Conservation (phyloP, 2,113 vertebrate genomes). For the Barnardius zonarius region DNA sequence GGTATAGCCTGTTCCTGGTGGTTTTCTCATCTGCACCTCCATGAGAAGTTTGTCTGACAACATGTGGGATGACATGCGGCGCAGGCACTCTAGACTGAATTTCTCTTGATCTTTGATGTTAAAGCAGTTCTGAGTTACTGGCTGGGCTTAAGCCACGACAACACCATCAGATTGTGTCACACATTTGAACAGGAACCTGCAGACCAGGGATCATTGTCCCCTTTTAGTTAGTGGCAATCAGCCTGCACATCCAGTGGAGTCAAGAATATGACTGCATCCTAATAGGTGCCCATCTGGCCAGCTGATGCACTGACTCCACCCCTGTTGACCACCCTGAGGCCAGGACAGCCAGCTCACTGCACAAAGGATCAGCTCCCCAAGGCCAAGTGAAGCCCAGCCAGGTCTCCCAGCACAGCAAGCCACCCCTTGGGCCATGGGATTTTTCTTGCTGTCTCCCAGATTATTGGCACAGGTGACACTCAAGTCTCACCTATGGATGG, state of each 20-base stretch:
- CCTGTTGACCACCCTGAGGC: background rate
- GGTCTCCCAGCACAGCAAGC: background rate
- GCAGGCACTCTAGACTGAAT: background rate
- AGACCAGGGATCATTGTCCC: background rate
- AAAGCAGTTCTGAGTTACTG: background rate
- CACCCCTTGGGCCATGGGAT: background rate
- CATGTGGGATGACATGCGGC: fast-evolving
- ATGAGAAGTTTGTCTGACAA: background rate
- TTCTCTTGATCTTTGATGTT: fast-evolving
- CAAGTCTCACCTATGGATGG: background rate
- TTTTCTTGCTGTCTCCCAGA: background rate
- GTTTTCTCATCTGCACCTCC: background rate
- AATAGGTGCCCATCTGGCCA: background rate
- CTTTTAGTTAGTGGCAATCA: background rate
- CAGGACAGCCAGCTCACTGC: background rate
- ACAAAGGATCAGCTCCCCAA: background rate
- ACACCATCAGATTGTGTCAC: background rate
- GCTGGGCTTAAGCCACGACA: background rate
- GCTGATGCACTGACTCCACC: background rate
- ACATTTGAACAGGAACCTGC: background rate
- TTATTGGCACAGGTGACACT: background rate
- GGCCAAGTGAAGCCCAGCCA: background rate
- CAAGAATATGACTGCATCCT: background rate
- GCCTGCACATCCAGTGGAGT: background rate
- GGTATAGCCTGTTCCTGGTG: background rate